Conservation (phyloP, 2,888 invertebrate genomes). For the Scrobipalpa costella region DNA sequence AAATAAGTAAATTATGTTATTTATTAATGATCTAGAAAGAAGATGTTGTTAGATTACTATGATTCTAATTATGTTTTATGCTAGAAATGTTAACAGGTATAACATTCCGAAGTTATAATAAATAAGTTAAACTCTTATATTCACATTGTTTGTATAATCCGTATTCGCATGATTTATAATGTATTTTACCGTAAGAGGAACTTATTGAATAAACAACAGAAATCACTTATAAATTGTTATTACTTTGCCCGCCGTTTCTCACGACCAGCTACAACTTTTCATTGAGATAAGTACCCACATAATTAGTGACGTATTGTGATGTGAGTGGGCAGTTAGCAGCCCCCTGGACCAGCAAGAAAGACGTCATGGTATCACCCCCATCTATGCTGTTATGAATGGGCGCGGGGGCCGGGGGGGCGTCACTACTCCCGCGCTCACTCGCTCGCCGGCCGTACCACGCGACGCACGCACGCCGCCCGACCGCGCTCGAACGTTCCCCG, state of each 20-base stretch:
- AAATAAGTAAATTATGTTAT: neutral
- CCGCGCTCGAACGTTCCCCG: constrained; percentile 55
- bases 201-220: constrained; percentile 43
- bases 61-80: neutral
- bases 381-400: constrained; percentile 68
- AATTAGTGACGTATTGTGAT: constrained; percentile 54
- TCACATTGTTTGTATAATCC: constrained; percentile 10
- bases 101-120: constrained; percentile 11
- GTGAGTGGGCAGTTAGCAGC: constrained; percentile 30
- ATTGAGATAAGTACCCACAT: constrained; percentile 48
- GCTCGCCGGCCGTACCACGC: constrained; percentile 68
- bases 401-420: constrained; percentile 45
- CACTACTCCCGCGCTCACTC: constrained; percentile 37
- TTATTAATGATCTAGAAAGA: neutral
- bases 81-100: neutral
- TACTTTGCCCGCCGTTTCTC: constrained; percentile 48
- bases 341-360: neutral
- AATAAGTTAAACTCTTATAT: constrained; percentile 1
- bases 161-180: constrained; percentile 12
- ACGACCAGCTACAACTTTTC: constrained; percentile 46
- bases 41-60: neutral
- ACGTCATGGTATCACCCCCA: constrained; percentile 54
- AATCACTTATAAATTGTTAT: constrained; percentile 34
- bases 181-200: constrained; percentile 21
- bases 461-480: constrained; percentile 48